Evolutionary conservation across 2,797 vertebrate species (phyloP).

Genomic region (Sebastes matsubarae): DNA sequence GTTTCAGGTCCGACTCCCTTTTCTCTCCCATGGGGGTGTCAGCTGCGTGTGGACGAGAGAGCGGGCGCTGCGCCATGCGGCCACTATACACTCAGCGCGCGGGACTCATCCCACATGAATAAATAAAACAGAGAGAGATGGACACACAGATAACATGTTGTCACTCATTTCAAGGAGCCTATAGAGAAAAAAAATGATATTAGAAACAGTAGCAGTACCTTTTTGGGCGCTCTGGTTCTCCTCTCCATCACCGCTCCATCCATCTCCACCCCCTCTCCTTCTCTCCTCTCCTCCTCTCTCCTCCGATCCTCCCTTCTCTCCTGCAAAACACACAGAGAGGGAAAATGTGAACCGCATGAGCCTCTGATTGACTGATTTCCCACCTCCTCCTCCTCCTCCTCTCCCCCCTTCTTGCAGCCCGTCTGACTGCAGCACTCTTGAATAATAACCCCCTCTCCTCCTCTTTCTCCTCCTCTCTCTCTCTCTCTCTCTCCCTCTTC

Average conservation of each 20-base stretch:
- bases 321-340: slow-evolving; percentile 16
- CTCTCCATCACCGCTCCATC: not conserved
- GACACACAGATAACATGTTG: not conserved
- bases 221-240: not conserved
- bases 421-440: slow-evolving; percentile 70
- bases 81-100: not conserved
- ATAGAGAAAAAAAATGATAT: not conserved
- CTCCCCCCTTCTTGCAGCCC: slow-evolving; percentile 14
- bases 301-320: not conserved
- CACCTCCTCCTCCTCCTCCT: slow-evolving; percentile 32
- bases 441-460: slow-evolving; percentile 55
- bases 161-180: not conserved
- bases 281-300: not conserved
- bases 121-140: not conserved
- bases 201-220: slow-evolving; percentile 7
- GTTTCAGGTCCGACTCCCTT: slow-evolving; percentile 54
- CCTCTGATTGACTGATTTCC: slow-evolving; percentile 45
- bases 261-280: not conserved
- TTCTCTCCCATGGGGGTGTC: slow-evolving; percentile 22
- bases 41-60: not conserved
- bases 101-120: slow-evolving; percentile 1
- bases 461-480: not conserved
- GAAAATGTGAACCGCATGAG: slow-evolving; percentile 8
- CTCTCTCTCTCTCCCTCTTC: not conserved
- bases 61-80: slow-evolving; percentile 7